Evolutionary conservation across 2,888 invertebrate genomes (phyloP).

Genomic region (Caenorhabditis uteleia): DNA sequence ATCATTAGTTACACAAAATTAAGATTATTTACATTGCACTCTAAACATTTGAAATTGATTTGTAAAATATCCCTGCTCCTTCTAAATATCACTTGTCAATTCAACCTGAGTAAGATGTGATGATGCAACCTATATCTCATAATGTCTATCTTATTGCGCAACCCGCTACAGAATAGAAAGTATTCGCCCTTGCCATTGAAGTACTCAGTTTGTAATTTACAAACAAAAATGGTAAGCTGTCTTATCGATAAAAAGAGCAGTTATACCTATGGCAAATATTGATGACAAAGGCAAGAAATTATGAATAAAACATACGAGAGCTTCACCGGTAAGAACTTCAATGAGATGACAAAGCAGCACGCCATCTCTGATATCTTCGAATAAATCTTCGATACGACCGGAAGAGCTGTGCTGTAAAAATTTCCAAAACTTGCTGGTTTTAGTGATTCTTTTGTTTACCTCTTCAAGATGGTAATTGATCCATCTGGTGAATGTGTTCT

Average conservation of each 20-base stretch:
- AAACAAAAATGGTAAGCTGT: conserved; percentile 26
- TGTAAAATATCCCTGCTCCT: too few species aligned
- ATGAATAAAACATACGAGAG: conserved; percentile 55
- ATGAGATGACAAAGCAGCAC: conserved; percentile 67
- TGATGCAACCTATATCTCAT: too few species aligned
- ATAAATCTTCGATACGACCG: conserved; percentile 63
- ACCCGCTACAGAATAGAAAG: too few species aligned
- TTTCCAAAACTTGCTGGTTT: too few species aligned
- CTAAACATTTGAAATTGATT: too few species aligned
- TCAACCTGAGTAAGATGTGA: too few species aligned
- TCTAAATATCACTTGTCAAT: too few species aligned
- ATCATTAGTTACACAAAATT: too few species aligned
- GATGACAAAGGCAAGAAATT: not conserved
- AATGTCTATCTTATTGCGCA: too few species aligned
- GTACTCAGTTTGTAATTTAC: not conserved
- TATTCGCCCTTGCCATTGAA: not conserved
- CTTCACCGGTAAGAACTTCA: conserved; percentile 69
- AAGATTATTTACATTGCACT: too few species aligned
- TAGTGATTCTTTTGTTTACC: too few species aligned
- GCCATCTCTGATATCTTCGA: conserved; percentile 68
- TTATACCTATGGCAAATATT: not conserved
- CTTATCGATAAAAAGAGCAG: conserved; percentile 32
- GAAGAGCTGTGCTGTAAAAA: conserved; percentile 67
- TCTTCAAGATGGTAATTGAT: conserved; percentile 68
- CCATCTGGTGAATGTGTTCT: conserved; percentile 69